Conservation (phyloP, 2,797 vertebrate species). For the Schizothorax lantsangensis region DNA sequence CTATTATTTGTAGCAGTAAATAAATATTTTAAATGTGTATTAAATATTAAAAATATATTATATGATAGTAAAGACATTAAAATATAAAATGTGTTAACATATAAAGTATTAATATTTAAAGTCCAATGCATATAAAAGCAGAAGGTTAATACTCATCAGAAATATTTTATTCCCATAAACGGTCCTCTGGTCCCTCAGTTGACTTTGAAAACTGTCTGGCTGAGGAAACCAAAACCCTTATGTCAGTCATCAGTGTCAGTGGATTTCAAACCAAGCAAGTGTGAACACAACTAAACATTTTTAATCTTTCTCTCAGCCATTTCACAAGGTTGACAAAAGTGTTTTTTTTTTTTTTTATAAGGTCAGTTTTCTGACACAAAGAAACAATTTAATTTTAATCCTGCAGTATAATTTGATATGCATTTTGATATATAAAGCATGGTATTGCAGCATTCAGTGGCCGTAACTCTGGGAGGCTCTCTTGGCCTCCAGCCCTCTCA, state of each 20-base stretch:
- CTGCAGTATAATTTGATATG: background rate
- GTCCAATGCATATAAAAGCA: background rate
- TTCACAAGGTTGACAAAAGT: constrained; percentile 4
- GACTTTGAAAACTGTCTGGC: background rate
- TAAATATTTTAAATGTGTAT: background rate
- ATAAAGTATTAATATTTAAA: background rate
- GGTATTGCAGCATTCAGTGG: background rate
- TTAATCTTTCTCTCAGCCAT: background rate
- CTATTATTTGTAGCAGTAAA: background rate
- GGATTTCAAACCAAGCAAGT: too few relatives aligned
- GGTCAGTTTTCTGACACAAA: background rate
- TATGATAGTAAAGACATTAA: background rate
- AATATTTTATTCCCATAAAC: background rate
- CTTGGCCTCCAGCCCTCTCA: background rate
- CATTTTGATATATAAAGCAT: background rate
- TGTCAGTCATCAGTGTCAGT: background rate
- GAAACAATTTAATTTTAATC: background rate
- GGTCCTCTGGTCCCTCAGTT: background rate
- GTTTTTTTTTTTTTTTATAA: background rate
- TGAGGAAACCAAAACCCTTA: background rate
- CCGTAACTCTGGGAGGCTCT: background rate
- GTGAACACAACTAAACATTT: background rate
- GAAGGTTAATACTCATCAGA: background rate
- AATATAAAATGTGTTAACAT: background rate
- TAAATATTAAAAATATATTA: background rate